phyloP scores from a whole-genome alignment of 2,797 vertebrate genomes.

The Neopelma chrysocephalum region DNA sequence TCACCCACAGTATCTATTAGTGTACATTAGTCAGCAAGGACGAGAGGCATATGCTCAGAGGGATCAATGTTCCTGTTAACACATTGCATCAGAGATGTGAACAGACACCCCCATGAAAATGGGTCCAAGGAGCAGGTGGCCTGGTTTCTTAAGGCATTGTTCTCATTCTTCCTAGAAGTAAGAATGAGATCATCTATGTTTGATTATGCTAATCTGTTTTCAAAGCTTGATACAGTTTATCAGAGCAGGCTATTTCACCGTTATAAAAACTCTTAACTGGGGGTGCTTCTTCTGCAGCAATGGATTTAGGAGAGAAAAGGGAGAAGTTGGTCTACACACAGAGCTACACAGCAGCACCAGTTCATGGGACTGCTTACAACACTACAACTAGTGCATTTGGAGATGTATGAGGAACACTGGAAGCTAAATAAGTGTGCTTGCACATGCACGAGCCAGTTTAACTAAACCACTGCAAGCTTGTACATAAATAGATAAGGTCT shows the following conservation, averaged over 20 bases:
- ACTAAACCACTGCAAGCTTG: neutral
- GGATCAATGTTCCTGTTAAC: neutral
- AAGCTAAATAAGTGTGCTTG: neutral
- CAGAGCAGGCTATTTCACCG: neutral
- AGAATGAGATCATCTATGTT: neutral
- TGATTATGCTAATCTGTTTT: neutral
- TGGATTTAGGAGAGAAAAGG: neutral
- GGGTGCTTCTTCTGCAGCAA: neutral
- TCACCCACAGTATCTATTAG: neutral
- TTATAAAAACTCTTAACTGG: fast-evolving
- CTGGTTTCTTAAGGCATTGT: neutral
- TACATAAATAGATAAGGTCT: neutral
- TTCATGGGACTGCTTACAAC: neutral
- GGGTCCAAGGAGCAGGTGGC: neutral
- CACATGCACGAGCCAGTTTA: neutral
- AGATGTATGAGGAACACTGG: neutral
- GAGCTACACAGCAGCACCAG: neutral
- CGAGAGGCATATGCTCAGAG: neutral
- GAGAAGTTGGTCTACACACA: neutral
- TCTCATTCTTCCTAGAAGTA: neutral
- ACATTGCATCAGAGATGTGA: neutral
- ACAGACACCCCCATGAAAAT: neutral
- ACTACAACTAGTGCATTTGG: neutral
- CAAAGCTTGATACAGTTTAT: neutral
- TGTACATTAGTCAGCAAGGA: neutral